Base-by-base conservation (phyloP, 2,888 invertebrate species). In the Schrankia costaestrigalis region DNA sequence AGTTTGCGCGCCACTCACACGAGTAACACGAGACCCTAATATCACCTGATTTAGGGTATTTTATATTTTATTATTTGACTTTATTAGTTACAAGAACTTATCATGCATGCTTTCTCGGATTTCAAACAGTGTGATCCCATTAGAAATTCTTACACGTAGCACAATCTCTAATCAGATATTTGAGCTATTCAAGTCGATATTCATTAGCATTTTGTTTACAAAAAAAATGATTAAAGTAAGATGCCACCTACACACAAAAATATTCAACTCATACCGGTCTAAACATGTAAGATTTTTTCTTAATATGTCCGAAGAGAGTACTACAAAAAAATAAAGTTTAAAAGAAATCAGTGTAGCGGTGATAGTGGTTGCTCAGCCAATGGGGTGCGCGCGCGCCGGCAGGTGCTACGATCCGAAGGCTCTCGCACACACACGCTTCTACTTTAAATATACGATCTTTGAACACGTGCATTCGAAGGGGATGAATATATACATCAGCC, bases 391-490 rank as follows among this genome's bases (percentile, higher is more conserved):
- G 72, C 59, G 75, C 72, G 79, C 62, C 61, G 82, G 82, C 87
- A 87, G 86, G 88, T 87, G 87, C 71, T 69, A 60, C 72, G 69
- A 66, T 71, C 69, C 63, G 69, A 71, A 68, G 74, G 63, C 65
- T 69, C 71, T 63, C 71, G 67, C 80, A 77, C 86, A 81, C 81
- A 79, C 73, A 76, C 73, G 71, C 61, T 55, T 55, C 54, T 66
- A 68, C 46, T 61, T 74, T 69, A 70, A 81, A 82, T 79, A 76
- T 80, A 84, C 77, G 81, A 83, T 73, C 81, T 64, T 57, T 68
- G 87, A 88, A 89, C 89, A 89, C 89, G 89, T 89, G 89, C 88
- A 88, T 87, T 78, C 82, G 85, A 86, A 64, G 72, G 81, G 83
- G 87, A 88, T 76, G 73, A 72, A 78, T 42, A 79, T 85, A 86